Percentiles rank a stretch among this genome's conserved stretches.
These are phyloP conservation scores for Camelus dromedarius DNA, from an alignment of 2,113 vertebrate species.

Conservation along the genomic window DNA sequence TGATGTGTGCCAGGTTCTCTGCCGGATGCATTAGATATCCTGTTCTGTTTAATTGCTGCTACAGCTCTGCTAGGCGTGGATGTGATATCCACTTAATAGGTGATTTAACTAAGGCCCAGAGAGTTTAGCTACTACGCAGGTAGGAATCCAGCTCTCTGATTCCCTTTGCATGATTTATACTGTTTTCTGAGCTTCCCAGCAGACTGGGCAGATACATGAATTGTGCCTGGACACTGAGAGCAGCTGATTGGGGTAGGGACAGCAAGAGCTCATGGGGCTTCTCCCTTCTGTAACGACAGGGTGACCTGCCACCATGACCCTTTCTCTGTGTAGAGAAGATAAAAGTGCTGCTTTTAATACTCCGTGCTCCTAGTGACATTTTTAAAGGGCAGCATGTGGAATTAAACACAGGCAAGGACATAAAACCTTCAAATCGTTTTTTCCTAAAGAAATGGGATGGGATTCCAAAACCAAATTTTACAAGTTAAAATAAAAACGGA, in stretches of 20 bases:
- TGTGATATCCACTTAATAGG: background rate
- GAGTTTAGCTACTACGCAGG: background rate
- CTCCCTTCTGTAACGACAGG: background rate
- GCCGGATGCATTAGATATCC: background rate
- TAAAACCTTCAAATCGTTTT: slow-evolving; percentile 48
- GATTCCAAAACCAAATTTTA: slow-evolving; percentile 18
- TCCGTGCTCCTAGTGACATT: background rate
- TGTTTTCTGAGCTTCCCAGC: background rate
- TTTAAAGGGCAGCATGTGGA: background rate
- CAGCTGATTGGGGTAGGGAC: background rate
- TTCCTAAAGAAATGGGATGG: slow-evolving; percentile 38
- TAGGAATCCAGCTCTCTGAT: background rate
- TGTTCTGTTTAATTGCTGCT: background rate
- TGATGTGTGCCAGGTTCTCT: background rate
- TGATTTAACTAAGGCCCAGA: background rate
- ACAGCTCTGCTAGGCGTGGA: background rate
- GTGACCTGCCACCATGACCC: background rate
- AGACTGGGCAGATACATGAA: background rate
- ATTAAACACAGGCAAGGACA: background rate
- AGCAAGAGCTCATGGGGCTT: no score
- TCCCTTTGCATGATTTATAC: background rate
- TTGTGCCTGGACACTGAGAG: background rate
- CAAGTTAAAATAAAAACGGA: slow-evolving; percentile 68
- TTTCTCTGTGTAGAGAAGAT: background rate
- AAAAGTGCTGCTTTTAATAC: background rate